phyloP scores from a whole-genome alignment of 2,797 vertebrate genomes.

The Pitangus sulphuratus region DNA sequence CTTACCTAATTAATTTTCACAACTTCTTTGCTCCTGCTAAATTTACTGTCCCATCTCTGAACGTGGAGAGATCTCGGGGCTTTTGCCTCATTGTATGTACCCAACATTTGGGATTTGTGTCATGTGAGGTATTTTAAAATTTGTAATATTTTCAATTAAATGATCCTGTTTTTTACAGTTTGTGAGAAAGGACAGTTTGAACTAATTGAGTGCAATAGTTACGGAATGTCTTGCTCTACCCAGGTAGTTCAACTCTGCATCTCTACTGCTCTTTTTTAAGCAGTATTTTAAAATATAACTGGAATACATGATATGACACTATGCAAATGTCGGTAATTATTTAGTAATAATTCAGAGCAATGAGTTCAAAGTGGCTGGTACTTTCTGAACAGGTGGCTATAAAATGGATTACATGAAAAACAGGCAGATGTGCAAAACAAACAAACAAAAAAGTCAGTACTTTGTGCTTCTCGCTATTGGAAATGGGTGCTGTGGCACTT shows the following conservation, averaged over 20 bases:
- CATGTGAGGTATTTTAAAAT: neutral
- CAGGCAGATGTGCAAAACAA: neutral
- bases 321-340: neutral
- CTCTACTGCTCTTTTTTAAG: neutral
- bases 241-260: neutral
- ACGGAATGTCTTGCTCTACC: neutral
- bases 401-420: neutral
- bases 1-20: neutral
- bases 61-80: neutral
- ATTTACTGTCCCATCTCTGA: fast-evolving
- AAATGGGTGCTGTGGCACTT: neutral
- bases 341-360: neutral
- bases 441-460: neutral
- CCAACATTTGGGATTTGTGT: fast-evolving
- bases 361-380: neutral
- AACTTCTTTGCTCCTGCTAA: neutral
- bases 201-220: neutral
- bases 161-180: neutral
- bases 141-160: neutral
- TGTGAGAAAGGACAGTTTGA: neutral
- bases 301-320: neutral
- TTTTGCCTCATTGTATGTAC: neutral
- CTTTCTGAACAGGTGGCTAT: neutral
- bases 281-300: neutral
- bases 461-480: neutral